Percentiles rank a stretch among this genome's conserved stretches.
Conservation (phyloP, 1,140 invertebrate genomes). For the Contarinia nasturtii region DNA sequence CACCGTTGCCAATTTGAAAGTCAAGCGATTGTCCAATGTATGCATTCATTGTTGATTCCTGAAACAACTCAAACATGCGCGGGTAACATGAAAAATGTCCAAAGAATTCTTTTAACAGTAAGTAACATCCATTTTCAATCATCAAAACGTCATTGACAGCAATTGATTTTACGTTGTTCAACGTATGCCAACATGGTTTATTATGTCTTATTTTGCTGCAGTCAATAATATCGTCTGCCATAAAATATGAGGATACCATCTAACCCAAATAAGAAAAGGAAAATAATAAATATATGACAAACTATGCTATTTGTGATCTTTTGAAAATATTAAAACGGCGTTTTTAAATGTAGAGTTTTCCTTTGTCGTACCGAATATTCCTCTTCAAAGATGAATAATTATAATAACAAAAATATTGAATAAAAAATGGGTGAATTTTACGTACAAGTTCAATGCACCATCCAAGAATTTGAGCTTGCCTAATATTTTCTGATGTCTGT, state of each 20-base stretch:
- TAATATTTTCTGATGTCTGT: neutral
- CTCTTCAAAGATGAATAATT: no score
- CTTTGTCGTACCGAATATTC: no score
- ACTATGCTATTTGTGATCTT: no score
- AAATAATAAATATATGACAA: no score
- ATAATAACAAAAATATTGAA: no score
- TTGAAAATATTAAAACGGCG: no score
- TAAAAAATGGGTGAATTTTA: no score
- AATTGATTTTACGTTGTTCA: conserved; percentile 41
- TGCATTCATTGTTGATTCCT: conserved; percentile 45
- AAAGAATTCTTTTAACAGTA: conserved; percentile 46
- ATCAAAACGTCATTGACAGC: conserved; percentile 65
- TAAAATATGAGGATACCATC: neutral
- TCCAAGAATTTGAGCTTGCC: neutral
- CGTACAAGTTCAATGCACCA: neutral
- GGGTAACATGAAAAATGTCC: conserved; percentile 41
- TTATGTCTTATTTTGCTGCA: conserved; percentile 45
- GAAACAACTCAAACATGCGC: conserved; percentile 49
- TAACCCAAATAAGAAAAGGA: no score
- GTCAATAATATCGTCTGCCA: conserved; percentile 65
- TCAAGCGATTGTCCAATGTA: conserved; percentile 53
- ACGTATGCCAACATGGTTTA: conserved; percentile 57
- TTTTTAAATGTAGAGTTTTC: no score
- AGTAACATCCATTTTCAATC: conserved; percentile 42
- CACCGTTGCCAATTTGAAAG: conserved; percentile 32